Evolutionary conservation across 1,140 invertebrate species (phyloP), one percentile per base, ranked within the genome.

Genomic region (Drusus annulatus): DNA sequence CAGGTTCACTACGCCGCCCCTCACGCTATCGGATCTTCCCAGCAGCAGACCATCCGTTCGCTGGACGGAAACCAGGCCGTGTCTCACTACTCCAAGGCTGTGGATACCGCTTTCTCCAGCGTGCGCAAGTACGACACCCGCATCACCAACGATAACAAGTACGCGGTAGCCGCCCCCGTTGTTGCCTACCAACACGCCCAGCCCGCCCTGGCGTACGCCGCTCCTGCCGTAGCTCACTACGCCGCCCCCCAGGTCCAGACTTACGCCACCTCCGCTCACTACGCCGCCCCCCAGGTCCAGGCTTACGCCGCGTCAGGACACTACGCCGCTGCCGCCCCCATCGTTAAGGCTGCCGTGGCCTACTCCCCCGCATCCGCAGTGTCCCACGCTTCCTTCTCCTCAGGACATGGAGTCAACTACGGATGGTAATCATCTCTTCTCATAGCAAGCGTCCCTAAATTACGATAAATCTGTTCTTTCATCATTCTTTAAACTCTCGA

Each of bases 31-130:
- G 92, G 91, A 45, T 84, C 90, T 50, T 88, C 90, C 45, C 89
- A 91, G 75, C 90, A 93, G 84, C 91, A 90, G 84, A 89, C 91
- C 13, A 84, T 92, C 3, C 88, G 91, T 62, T 91, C 90, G 17
- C 86, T 91, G 69, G 92, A 90, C 75, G 92, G 92, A 84, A 88
- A 88, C 84, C 86, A 87, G 52, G 91, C 91, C 16, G 88, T 92
- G 3, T 92, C 92, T 73, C 87, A 89, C 78, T 92, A 92, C 89
- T 90, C 90, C 78, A 93, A 93, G 85, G 90, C 91, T 56, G 91
- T 93, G 17, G 91, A 93, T 84, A 91, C 90, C 56, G 90, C 92
- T n/a, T 93, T 90, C 88, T 92, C 92, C 74, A 91, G 90, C 81
- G 91, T 93, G 6, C 90, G 91, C 84, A 93, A 93, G 86, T 87